A percentile compares a stretch with the other conserved stretches of the same genome.
phyloP scores from a whole-genome alignment of 2,888 invertebrate genomes.

The Agapostemon virescens region DNA sequence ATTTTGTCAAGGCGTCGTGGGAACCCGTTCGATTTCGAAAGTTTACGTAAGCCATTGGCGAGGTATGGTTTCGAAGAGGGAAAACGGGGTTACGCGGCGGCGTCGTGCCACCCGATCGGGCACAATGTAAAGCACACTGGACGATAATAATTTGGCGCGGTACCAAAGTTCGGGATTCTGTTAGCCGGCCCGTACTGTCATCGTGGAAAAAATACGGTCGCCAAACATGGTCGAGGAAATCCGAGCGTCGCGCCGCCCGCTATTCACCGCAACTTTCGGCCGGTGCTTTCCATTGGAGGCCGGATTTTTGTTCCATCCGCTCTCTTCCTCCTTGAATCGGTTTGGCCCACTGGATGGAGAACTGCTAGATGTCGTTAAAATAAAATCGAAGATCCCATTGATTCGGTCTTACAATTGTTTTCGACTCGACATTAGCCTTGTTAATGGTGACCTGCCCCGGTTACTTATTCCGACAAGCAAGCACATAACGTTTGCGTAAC shows the following conservation, averaged over 20 bases:
- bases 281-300: constrained; percentile 20
- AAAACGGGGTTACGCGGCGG: constrained; percentile 60
- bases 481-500: not conserved
- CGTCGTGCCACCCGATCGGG: constrained; percentile 56
- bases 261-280: constrained; percentile 59
- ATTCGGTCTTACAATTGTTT: not conserved
- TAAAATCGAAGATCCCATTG: not conserved
- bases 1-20: too few species aligned
- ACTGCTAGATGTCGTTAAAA: constrained; percentile 1
- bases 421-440: not conserved
- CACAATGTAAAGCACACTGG: constrained; percentile 67
- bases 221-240: constrained; percentile 67
- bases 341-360: constrained; percentile 7
- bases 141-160: constrained; percentile 73
- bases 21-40: constrained; percentile 46
- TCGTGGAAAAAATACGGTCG: constrained; percentile 71
- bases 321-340: constrained; percentile 19
- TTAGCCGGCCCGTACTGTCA: constrained; percentile 68
- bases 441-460: not conserved
- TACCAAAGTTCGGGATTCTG: constrained; percentile 74
- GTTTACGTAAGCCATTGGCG: constrained; percentile 62
- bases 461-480: not conserved
- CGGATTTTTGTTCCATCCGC: constrained; percentile 42
- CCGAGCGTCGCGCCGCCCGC: constrained; percentile 46
- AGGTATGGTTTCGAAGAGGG: constrained; percentile 17